phyloP scores from a whole-genome alignment of 2,888 invertebrate species.

The Tachina grossa region DNA sequence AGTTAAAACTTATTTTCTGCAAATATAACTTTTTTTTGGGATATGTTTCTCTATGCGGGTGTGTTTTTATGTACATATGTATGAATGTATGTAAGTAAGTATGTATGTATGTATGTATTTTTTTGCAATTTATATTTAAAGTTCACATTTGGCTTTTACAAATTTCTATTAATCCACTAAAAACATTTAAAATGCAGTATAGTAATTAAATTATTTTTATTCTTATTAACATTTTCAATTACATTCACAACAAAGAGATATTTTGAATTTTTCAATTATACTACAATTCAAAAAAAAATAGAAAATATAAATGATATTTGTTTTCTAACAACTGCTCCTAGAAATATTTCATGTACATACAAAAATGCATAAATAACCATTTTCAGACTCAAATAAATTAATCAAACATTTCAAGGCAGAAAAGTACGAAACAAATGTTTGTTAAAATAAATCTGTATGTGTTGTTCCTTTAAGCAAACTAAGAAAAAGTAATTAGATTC shows the following conservation, averaged over 20 bases:
- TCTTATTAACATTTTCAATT: constrained; percentile 2
- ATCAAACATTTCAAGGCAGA: constrained; percentile 35
- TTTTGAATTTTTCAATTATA: background rate
- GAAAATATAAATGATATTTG: background rate
- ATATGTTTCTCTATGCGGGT: no score
- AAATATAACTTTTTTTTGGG: no score
- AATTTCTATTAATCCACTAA: background rate
- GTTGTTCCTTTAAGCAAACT: background rate
- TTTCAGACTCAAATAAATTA: constrained; percentile 50
- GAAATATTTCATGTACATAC: constrained; percentile 7
- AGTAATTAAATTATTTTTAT: background rate
- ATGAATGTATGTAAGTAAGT: no score
- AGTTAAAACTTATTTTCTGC: no score
- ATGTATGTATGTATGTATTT: background rate
- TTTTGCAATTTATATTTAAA: background rate
- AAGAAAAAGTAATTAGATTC: constrained; percentile 49
- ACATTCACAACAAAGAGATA: constrained; percentile 3
- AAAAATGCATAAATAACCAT: background rate
- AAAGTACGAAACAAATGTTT: constrained; percentile 10
- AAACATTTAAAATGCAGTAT: background rate
- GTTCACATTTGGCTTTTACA: background rate
- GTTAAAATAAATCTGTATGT: constrained; percentile 48
- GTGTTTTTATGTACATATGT: no score
- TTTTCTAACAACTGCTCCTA: constrained; percentile 34
- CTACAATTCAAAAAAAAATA: background rate